A percentile compares a stretch with the other conserved stretches of the same genome.
phyloP scores from a whole-genome alignment of 2,888 invertebrate species.

The Lycophotia porphyrea region DNA sequence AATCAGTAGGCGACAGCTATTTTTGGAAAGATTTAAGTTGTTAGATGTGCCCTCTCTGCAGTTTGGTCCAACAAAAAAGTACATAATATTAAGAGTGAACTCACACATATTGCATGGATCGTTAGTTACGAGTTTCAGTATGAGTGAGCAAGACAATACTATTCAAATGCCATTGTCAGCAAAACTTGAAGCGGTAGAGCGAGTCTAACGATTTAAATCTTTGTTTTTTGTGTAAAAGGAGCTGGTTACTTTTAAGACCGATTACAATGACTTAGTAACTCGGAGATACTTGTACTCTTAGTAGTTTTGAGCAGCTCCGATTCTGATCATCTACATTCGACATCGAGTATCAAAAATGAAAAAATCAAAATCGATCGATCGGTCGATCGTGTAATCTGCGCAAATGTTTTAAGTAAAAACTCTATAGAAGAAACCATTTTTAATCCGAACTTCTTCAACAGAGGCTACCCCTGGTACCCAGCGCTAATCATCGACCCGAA shows the following conservation, averaged over 20 bases:
- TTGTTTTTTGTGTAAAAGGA: background rate
- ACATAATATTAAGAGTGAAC: background rate
- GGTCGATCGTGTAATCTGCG: too few species aligned
- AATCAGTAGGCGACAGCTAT: background rate
- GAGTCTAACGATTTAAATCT: background rate
- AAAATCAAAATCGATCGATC: too few species aligned
- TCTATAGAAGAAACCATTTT: background rate
- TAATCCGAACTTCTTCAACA: slow-evolving; percentile 64
- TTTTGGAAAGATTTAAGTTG: background rate
- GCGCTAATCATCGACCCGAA: slow-evolving; percentile 98
- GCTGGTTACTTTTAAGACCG: background rate
- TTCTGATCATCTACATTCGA: background rate
- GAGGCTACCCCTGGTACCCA: slow-evolving; percentile 99
- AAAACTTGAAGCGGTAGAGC: background rate
- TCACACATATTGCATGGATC: background rate
- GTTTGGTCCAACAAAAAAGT: background rate
- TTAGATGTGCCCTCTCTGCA: background rate
- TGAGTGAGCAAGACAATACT: background rate
- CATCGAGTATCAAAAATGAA: too few species aligned
- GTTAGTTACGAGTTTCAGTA: background rate
- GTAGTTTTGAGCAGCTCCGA: background rate
- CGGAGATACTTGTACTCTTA: background rate
- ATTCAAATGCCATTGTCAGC: background rate
- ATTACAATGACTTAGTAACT: background rate
- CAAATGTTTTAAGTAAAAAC: too few species aligned